Conservation (phyloP, 2,797 vertebrate species). For the Paedocypris micromegethes region DNA sequence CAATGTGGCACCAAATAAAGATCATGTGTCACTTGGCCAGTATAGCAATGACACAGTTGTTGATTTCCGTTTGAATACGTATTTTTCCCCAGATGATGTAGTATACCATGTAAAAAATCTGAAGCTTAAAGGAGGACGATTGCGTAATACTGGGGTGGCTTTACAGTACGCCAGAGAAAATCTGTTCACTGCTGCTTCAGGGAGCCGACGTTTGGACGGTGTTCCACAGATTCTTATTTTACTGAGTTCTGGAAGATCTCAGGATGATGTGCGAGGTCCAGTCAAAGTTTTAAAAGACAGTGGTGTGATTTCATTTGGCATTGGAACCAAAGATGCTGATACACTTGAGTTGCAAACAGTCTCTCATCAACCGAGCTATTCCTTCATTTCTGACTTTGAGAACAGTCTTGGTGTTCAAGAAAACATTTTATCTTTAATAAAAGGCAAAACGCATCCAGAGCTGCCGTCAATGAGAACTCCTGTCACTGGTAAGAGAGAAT, state of each 20-base stretch:
- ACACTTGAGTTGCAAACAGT: conserved; percentile 72
- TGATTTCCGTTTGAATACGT: conserved; percentile 60
- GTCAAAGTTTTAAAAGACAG: conserved; percentile 61
- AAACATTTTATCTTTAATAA: conserved; percentile 61
- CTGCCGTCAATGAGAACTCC: conserved; percentile 44
- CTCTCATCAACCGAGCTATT: conserved; percentile 78
- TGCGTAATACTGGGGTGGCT: conserved; percentile 65
- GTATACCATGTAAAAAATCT: conserved; percentile 56
- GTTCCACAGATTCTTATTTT: conserved; percentile 70
- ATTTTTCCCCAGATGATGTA: conserved; percentile 56
- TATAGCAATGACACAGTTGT: conserved; percentile 62
- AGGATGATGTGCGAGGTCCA: conserved; percentile 66
- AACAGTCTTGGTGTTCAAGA: conserved; percentile 62
- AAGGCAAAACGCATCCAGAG: conserved; percentile 42
- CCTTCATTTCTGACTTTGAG: conserved; percentile 71
- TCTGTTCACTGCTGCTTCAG: conserved; percentile 59
- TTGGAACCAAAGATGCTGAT: conserved; percentile 68
- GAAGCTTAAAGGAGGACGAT: conserved; percentile 65
- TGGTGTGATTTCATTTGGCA: conserved; percentile 62
- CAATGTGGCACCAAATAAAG: conserved; percentile 54
- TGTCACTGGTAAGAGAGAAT: conserved; percentile 61
- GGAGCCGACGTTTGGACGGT: conserved; percentile 64
- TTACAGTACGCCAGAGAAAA: conserved; percentile 62
- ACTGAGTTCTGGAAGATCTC: conserved; percentile 66
- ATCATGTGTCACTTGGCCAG: conserved; percentile 64